Evolutionary conservation across 2,113 vertebrate species (phyloP), one percentile per base, ranked within the genome.

Genomic region (Zosterops hypoxanthus): DNA sequence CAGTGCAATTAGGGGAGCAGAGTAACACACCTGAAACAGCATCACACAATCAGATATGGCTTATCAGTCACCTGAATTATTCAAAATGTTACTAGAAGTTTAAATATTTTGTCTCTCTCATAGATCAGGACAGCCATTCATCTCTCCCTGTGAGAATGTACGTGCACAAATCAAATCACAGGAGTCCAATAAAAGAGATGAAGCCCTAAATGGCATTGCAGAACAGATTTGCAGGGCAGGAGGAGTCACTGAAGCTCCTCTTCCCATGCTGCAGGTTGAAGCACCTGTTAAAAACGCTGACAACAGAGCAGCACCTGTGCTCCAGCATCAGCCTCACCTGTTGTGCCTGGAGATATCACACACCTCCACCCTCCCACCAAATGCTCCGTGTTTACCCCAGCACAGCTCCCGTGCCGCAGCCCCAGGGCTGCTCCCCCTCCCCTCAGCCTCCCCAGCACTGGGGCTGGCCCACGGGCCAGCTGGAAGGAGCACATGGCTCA

Each of bases 181-280:
- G 2, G 2, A 60, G 63, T 10, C 68, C 60, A 76, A 19, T 20
- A 47, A 14, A 71, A 34, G 59, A 91, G 49, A 34, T 42, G 12
- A 29, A 71, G 66, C 61, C 68, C 34, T 8, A 25, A 44, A 33
- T 11, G 17, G 33, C 70, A 47, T 2, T 22, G 49, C 82, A 82
- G 75, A 64, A 56, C 33, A 24, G 29, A 55, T 92, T 86, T 46
- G 31, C 88, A 79, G 81, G 83, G 60, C 92, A 88, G 42, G 9
- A 83, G 39, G 6, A 44, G 34, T 36, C 89, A 57, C 64, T 33
- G 46, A n/a, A 78, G 42, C 83, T 78, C 4, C 56, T 66, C 63
- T 50, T 46, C 55, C 41, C 75, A 31, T 14, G 33, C 83, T 18
- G 50, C 56, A 61, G 68, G 77, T 73, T 88, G 47, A 75, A 84